Evolutionary conservation across 2,888 invertebrate species (phyloP), one percentile per base, ranked within the genome.

Genomic region (Trichopria drosophilae): DNA sequence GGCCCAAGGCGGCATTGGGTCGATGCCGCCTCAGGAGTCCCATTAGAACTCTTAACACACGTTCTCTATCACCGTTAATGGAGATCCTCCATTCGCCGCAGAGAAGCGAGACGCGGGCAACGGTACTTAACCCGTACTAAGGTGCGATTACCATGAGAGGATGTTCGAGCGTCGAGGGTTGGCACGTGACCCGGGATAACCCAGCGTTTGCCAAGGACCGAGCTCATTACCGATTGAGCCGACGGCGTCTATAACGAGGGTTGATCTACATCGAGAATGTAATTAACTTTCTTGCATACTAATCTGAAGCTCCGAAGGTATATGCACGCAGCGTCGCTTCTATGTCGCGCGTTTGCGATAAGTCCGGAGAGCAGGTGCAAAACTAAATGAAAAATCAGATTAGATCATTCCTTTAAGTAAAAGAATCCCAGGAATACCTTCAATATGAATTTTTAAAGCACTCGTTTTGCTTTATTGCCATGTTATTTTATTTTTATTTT

Each of bases 1-100:
- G 37, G 6, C 23, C n/a, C 22, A 7, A 5, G 24, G 12, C 36
- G 40, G 39, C 52, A 53, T 46, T 52, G 58, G 51, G 44, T 44
- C 49, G 53, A 55, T 18, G 51, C 53, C 59, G 56, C 53, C 61
- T 58, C 61, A 41, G 39, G 55, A 61, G 62, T 58, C 60, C 63
- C 64, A 67, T 69, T 67, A 68, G 61, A 64, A 66, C 64, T 65
- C 65, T 63, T 60, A 64, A 62, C 64, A 60, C 59, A 58, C 58
- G 60, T 64, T 64, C 65, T 67, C 66, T 64, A 62, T 68, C 65
- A 62, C 55, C 36, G 63, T 63, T 67, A 67, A 69, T 69, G 67
- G 66, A 66, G 69, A 63, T 66, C 60, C 63, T 52, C 55, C 61
- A 57, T n/a, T n/a, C n/a, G 61, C 57, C 55, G 53, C 59, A 53